These are phyloP conservation scores for Galaxias olidus DNA, from an alignment of 2,797 vertebrate genomes.

Conservation along the genomic window DNA sequence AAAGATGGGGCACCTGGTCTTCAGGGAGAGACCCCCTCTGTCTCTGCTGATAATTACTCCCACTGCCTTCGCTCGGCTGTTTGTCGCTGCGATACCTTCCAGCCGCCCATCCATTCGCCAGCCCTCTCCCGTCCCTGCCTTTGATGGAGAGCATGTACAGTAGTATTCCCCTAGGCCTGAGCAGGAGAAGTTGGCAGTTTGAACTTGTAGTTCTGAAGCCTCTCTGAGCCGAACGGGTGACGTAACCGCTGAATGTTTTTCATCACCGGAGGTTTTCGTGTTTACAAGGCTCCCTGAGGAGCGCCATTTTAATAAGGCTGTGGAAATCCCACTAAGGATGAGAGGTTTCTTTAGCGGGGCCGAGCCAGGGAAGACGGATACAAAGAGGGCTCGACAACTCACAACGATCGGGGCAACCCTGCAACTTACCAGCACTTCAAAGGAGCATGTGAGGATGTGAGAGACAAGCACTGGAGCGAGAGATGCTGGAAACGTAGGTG, in stretches of 20 bases:
- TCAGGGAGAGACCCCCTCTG: constrained; percentile 28
- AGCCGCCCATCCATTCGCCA: no score
- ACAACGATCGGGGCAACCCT: no score
- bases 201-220: not conserved
- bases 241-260: constrained; percentile 49
- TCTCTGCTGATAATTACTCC: constrained; percentile 49
- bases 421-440: no score
- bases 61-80: constrained; percentile 11
- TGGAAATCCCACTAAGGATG: constrained; percentile 31
- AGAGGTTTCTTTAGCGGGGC: constrained; percentile 20
- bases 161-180: not conserved
- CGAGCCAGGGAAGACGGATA: not conserved
- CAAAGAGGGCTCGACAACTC: not conserved
- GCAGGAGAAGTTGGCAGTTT: no score
- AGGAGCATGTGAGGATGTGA: no score
- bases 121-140: no score
- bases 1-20: constrained; percentile 32
- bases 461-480: not conserved
- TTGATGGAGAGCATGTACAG: not conserved
- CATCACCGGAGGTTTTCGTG: constrained; percentile 43
- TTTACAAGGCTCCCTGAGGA: constrained; percentile 30
- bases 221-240: constrained; percentile 17
- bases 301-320: not conserved
- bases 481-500: not conserved
- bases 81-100: not conserved